A percentile compares a stretch with the other conserved stretches of the same genome.
Conservation (phyloP, 2,888 invertebrate species). For the Rhagophthalmus giganteus region DNA sequence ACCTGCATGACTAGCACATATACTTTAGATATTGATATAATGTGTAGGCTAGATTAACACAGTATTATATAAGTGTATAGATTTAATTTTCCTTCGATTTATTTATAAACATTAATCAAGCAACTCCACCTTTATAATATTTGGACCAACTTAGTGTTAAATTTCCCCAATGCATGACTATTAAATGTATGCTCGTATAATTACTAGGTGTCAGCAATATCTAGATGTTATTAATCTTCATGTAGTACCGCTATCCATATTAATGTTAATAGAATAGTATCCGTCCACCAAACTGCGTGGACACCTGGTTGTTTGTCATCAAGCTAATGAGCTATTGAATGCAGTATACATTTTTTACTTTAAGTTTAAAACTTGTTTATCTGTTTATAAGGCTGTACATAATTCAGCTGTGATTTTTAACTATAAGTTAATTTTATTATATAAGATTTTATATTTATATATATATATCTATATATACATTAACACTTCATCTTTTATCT, state of each 20-base stretch:
- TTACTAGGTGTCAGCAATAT: constrained; percentile 32
- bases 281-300: constrained; percentile 46
- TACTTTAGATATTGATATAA: constrained; percentile 39
- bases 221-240: constrained; percentile 29
- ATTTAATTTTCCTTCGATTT: constrained; percentile 48
- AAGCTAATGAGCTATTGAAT: neutral
- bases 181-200: constrained; percentile 32
- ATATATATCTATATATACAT: constrained; percentile 11
- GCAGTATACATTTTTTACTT: constrained; percentile 1
- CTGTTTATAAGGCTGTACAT: constrained; percentile 10
- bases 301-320: constrained; percentile 24
- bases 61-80: constrained; percentile 49
- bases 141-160: constrained; percentile 46
- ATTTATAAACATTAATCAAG: constrained; percentile 42
- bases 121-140: constrained; percentile 38
- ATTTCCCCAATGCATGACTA: constrained; percentile 36
- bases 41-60: constrained; percentile 45
- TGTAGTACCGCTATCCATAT: constrained; percentile 33
- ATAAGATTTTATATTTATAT: too few species aligned
- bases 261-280: constrained; percentile 48
- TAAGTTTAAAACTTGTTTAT: constrained; percentile 5
- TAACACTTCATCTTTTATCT: constrained; percentile 6
- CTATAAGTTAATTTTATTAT: constrained; percentile 6
- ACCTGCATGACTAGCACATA: constrained; percentile 35
- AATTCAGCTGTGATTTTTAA: constrained; percentile 24